These are phyloP conservation scores for Peromyscus nudipes DNA, from an alignment of 2,797 vertebrate genomes.

Conservation along the genomic window DNA sequence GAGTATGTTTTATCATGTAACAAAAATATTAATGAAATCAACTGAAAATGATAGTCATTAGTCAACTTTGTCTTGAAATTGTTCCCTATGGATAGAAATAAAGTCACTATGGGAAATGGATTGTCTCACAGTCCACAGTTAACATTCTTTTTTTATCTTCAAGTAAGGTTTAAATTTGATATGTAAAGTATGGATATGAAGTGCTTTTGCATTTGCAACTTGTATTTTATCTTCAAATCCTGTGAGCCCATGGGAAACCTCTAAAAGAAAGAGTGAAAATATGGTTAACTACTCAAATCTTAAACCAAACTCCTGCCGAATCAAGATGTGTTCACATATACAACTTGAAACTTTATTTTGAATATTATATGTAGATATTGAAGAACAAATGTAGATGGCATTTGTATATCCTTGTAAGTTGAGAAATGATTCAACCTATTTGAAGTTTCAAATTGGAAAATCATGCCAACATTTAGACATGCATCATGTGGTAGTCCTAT, in stretches of 20 bases:
- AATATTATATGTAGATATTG: background rate
- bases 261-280: slow-evolving; percentile 73
- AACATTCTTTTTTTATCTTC: slow-evolving; percentile 79
- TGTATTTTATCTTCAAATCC: slow-evolving; percentile 82
- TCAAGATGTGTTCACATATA: slow-evolving; percentile 52
- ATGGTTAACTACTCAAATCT: slow-evolving; percentile 80
- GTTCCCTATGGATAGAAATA: slow-evolving; percentile 84
- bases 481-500: background rate
- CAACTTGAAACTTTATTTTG: background rate
- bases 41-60: slow-evolving; percentile 88
- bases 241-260: background rate
- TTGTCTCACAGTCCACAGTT: slow-evolving; percentile 78
- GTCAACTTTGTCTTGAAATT: slow-evolving; percentile 84
- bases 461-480: background rate
- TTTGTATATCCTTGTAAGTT: background rate
- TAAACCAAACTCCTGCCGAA: slow-evolving; percentile 68
- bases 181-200: slow-evolving; percentile 66
- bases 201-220: slow-evolving; percentile 70
- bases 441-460: background rate
- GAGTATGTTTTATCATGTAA: slow-evolving; percentile 83
- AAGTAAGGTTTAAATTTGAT: slow-evolving; percentile 87
- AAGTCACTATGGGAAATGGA: slow-evolving; percentile 87
- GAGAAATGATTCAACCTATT: slow-evolving; percentile 6
- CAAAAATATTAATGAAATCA: slow-evolving; percentile 90
- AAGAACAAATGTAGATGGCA: background rate